Conservation (phyloP, 2,888 invertebrate genomes). For the Drosophila anomelani region DNA sequence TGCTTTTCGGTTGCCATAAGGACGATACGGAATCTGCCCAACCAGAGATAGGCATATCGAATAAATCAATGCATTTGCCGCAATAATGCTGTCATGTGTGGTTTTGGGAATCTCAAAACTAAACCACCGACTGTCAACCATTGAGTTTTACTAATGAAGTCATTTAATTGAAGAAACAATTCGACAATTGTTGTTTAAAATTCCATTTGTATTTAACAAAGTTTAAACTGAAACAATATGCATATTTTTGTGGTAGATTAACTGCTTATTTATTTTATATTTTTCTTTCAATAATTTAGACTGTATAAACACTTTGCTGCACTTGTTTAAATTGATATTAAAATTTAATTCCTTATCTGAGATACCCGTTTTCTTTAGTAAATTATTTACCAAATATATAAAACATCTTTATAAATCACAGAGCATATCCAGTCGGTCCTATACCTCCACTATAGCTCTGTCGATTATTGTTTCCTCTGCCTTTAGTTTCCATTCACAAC, state of each 20-base stretch:
- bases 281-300: no score
- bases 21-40: background rate
- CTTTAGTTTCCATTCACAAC: conserved; percentile 31
- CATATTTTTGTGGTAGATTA: background rate
- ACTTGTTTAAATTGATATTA: no score
- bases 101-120: conserved; percentile 13
- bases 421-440: background rate
- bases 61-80: conserved; percentile 37
- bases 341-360: background rate
- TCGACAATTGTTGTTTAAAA: background rate
- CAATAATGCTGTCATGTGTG: conserved; percentile 35
- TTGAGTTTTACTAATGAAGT: conserved; percentile 12
- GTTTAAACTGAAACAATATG: no score
- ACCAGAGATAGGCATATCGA: conserved; percentile 22
- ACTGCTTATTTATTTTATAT: background rate
- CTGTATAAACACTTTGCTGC: background rate
- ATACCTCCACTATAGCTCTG: background rate
- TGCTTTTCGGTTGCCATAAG: conserved; percentile 37
- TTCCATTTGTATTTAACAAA: background rate
- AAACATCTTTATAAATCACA: background rate
- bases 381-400: background rate
- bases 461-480: conserved; percentile 30
- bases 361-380: background rate
- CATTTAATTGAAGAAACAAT: background rate
- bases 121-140: conserved; percentile 7